phyloP scores from a whole-genome alignment of 2,888 invertebrate genomes.

The Apantesis nais region DNA sequence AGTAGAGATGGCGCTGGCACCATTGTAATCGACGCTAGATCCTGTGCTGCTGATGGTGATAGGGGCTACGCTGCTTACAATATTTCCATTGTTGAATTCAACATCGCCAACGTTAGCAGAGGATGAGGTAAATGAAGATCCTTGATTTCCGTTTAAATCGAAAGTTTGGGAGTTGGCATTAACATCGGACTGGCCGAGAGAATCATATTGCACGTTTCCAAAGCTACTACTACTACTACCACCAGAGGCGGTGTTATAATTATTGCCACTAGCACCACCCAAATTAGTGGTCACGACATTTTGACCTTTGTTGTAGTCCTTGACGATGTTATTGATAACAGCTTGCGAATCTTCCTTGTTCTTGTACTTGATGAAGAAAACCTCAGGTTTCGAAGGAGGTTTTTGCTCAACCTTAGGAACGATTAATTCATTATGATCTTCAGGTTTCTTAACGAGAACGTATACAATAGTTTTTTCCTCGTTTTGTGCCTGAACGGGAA shows the following conservation, averaged over 20 bases:
- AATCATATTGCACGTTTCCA: neutral
- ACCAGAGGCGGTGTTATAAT: slow-evolving; percentile 4
- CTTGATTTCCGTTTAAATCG: slow-evolving; percentile 8
- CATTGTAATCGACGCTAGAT: slow-evolving; percentile 50
- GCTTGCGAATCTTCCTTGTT: slow-evolving; percentile 85
- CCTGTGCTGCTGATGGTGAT: slow-evolving; percentile 44
- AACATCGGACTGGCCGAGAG: slow-evolving; percentile 3
- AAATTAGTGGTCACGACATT: slow-evolving; percentile 29
- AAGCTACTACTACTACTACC: neutral
- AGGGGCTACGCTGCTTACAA: slow-evolving; percentile 33
- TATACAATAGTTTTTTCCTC: slow-evolving; percentile 92
- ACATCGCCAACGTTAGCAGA: slow-evolving; percentile 22
- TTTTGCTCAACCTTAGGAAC: slow-evolving; percentile 89
- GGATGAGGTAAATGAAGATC: slow-evolving; percentile 1
- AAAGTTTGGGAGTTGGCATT: slow-evolving; percentile 24
- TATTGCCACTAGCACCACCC: slow-evolving; percentile 16
- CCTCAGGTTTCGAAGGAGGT: slow-evolving; percentile 91
- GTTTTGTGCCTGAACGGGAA: slow-evolving; percentile 87
- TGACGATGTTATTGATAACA: slow-evolving; percentile 78
- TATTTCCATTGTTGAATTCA: slow-evolving; percentile 21
- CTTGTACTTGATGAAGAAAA: slow-evolving; percentile 92
- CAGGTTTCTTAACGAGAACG: slow-evolving; percentile 91
- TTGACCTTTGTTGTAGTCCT: slow-evolving; percentile 67
- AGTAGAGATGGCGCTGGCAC: slow-evolving; percentile 62
- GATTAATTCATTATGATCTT: slow-evolving; percentile 88